Evolutionary conservation across 2,888 invertebrate genomes (phyloP).

Genomic region (Dorcus parallelipipedus): DNA sequence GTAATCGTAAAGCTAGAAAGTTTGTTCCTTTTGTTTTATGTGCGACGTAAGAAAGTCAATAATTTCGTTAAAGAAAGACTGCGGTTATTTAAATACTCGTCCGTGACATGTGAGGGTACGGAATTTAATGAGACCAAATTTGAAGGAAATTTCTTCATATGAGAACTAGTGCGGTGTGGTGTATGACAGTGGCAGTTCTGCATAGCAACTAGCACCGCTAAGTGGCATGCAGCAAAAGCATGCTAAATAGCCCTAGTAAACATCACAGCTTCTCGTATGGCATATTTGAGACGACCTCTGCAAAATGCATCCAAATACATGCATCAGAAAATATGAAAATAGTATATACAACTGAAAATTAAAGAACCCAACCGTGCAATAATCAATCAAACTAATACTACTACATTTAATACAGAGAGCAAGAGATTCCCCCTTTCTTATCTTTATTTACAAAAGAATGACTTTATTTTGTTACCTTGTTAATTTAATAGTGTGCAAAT

Average conservation of each 20-base stretch:
- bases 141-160: slow-evolving; percentile 15
- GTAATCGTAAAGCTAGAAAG: no score
- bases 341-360: background rate
- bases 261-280: slow-evolving; percentile 89
- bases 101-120: no score
- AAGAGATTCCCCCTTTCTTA: no score
- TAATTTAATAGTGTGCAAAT: no score
- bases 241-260: slow-evolving; percentile 21
- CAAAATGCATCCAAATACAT: slow-evolving; percentile 54
- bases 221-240: slow-evolving; percentile 24
- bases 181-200: slow-evolving; percentile 21
- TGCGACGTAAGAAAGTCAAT: background rate
- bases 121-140: no score
- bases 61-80: slow-evolving; percentile 6
- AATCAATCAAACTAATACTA: no score
- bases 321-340: slow-evolving; percentile 21
- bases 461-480: no score
- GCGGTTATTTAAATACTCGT: background rate
- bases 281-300: slow-evolving; percentile 88
- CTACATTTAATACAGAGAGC: no score
- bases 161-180: slow-evolving; percentile 23
- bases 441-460: no score
- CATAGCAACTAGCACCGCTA: slow-evolving; percentile 16
- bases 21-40: no score
- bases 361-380: no score